Evolutionary conservation across 2,113 vertebrate species (phyloP).

Genomic region (Benitochromis conjunctus): DNA sequence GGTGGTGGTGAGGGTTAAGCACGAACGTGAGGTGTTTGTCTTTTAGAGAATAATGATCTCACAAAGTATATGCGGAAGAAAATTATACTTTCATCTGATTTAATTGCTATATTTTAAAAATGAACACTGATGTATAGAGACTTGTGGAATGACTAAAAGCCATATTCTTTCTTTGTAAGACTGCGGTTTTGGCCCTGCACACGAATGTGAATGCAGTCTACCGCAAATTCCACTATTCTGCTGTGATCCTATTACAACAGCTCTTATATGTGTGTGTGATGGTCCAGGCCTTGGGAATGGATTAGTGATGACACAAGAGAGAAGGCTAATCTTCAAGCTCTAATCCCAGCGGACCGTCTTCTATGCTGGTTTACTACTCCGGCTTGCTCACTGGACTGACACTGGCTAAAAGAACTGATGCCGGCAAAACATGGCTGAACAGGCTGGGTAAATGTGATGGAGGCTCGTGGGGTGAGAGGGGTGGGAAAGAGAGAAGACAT

Average conservation of each 20-base stretch:
- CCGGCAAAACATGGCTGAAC: background rate
- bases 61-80: background rate
- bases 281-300: slow-evolving; percentile 20
- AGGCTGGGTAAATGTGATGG: slow-evolving; percentile 20
- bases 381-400: slow-evolving; percentile 19
- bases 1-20: background rate
- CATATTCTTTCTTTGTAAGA: background rate
- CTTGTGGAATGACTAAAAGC: background rate
- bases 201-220: background rate
- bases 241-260: slow-evolving; percentile 62
- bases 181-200: background rate
- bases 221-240: slow-evolving; percentile 39
- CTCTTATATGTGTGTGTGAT: slow-evolving; percentile 1
- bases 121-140: background rate
- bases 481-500: background rate
- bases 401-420: slow-evolving; percentile 12
- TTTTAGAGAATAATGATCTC: background rate
- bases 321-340: slow-evolving; percentile 53
- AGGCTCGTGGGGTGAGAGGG: background rate
- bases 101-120: background rate
- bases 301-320: slow-evolving; percentile 60
- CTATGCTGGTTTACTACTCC: slow-evolving; percentile 4
- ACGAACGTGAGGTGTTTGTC: background rate
- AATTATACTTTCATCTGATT: background rate
- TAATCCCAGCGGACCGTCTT: slow-evolving; percentile 46